Conservation (phyloP, 37 sponge, comb jelly and placozoan species). For the Ephydatia muelleri region DNA sequence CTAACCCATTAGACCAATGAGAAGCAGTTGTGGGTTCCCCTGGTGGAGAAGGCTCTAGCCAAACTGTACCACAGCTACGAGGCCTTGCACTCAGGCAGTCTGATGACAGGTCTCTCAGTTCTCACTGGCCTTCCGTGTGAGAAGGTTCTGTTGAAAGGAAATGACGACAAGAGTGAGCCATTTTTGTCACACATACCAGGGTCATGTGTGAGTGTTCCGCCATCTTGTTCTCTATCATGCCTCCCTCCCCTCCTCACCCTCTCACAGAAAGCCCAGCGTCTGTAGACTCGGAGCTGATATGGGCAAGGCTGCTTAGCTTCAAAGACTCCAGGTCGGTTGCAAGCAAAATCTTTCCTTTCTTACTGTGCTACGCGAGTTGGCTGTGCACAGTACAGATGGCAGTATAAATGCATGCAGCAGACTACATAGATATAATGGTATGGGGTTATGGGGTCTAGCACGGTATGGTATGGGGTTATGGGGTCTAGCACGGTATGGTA, state of each 20-base stretch:
- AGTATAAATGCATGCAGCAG: no score
- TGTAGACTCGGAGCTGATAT: slow-evolving; percentile 62
- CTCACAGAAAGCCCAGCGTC: not conserved
- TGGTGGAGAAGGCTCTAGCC: slow-evolving; percentile 97
- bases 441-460: no score
- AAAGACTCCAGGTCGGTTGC: slow-evolving; percentile 74
- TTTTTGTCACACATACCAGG: not conserved
- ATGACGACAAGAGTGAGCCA: no score
- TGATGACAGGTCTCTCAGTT: slow-evolving; percentile 83
- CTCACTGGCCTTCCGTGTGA: slow-evolving; percentile 96
- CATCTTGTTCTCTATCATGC: not conserved
- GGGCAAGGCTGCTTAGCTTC: slow-evolving; percentile 83
- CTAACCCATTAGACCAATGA: slow-evolving; percentile 49
- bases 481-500: no score
- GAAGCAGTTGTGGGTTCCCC: slow-evolving; percentile 94
- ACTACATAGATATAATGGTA: no score
- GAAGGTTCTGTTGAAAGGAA: slow-evolving; percentile 47
- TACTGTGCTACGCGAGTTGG: not conserved
- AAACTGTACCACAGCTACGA: slow-evolving; percentile 90
- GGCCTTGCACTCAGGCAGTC: slow-evolving; percentile 70
- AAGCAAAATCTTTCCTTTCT: not conserved
- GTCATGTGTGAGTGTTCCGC: no score
- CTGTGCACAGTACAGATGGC: no score
- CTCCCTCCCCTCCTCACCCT: not conserved
- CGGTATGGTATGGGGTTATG: no score